Conservation (phyloP, 2,797 vertebrate species). For the Sebastes kiyomatsui region DNA sequence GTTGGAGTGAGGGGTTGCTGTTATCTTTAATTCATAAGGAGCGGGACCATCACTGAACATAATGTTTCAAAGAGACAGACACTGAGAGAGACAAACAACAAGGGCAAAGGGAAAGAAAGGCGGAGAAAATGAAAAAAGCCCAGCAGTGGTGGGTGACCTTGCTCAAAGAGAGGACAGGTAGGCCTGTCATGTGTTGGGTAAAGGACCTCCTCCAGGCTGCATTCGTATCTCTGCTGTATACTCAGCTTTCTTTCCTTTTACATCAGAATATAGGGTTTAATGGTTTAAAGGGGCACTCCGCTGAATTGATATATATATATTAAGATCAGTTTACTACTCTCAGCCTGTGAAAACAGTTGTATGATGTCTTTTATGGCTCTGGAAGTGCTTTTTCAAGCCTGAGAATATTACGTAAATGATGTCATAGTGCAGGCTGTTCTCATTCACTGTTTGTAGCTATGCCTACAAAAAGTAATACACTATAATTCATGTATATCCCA, state of each 20-base stretch:
- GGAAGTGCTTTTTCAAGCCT: no score
- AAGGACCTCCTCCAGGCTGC: background rate
- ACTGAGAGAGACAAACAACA: slow-evolving; percentile 6
- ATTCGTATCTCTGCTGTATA: background rate
- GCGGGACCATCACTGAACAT: slow-evolving; percentile 2
- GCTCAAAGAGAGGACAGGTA: background rate
- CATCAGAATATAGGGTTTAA: background rate
- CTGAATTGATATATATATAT: background rate
- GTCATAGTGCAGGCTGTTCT: no score
- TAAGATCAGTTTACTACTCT: background rate
- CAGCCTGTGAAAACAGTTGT: background rate
- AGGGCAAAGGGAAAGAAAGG: slow-evolving; percentile 10
- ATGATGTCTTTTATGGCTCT: no score
- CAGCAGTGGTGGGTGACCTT: slow-evolving; percentile 7
- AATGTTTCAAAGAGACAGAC: slow-evolving; percentile 36
- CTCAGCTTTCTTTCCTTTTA: background rate
- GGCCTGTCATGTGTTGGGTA: background rate
- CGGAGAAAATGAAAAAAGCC: background rate
- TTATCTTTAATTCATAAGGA: slow-evolving; percentile 50
- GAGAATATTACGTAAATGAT: background rate
- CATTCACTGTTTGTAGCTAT: no score
- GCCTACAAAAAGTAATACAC: no score
- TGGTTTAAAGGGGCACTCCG: background rate
- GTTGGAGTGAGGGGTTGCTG: background rate
- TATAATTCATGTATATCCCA: no score